A percentile compares a stretch with the other conserved stretches of the same genome.
Conservation (phyloP, 2,113 vertebrate genomes). For the Xiphophorus couchianus region DNA sequence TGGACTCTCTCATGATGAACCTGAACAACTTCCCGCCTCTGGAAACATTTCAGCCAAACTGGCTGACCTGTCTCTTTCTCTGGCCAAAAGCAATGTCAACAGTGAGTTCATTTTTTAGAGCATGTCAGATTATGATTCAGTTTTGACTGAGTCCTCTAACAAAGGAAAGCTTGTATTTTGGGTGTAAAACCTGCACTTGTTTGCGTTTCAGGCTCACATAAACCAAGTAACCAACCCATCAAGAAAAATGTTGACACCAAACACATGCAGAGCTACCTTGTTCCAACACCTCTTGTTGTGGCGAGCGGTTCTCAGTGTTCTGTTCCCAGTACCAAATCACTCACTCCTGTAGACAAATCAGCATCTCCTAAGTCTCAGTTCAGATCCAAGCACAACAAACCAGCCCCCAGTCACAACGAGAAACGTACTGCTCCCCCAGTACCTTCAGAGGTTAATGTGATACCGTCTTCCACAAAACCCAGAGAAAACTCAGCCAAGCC, state of each 20-base stretch:
- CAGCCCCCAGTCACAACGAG: constrained; percentile 12
- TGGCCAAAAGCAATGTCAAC: constrained; percentile 55
- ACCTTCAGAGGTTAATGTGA: constrained; percentile 52
- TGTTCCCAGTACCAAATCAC: constrained; percentile 53
- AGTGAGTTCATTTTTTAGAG: constrained; percentile 53
- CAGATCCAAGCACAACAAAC: constrained; percentile 12
- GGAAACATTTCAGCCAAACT: constrained; percentile 61
- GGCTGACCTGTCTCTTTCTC: constrained; percentile 65
- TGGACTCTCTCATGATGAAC: constrained; percentile 82
- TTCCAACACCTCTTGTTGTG: constrained; percentile 69
- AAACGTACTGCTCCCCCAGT: constrained; percentile 9
- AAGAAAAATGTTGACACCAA: constrained; percentile 22
- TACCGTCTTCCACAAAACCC: constrained; percentile 51
- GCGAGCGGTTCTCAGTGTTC: constrained; percentile 58
- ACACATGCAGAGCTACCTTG: constrained; percentile 49
- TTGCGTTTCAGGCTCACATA: constrained; percentile 69
- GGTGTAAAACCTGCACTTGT: not conserved
- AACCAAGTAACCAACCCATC: constrained; percentile 10
- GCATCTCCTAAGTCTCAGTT: constrained; percentile 14
- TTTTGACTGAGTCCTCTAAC: not conserved
- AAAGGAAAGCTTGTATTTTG: not conserved
- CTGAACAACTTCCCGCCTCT: constrained; percentile 46
- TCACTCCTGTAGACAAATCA: constrained; percentile 11
- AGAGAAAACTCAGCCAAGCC: constrained; percentile 24
- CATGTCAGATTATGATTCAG: constrained; percentile 3